Evolutionary conservation across 1,140 invertebrate genomes (phyloP), one percentile per base, ranked within the genome.

Genomic region (Atta cephalotes): DNA sequence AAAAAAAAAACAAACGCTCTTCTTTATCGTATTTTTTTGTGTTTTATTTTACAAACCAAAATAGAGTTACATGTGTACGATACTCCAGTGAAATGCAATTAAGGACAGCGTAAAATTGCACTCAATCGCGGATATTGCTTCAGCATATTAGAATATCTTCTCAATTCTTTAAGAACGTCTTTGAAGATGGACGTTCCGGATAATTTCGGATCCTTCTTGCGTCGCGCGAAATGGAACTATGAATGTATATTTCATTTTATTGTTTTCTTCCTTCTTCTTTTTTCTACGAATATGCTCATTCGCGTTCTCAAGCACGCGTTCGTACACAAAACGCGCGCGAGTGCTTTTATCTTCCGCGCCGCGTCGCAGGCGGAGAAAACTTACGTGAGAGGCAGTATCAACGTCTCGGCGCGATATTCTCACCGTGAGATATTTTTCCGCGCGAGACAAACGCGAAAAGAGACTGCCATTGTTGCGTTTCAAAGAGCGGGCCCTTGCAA

Each of bases 381-480:
- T 70, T 82, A 84, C 80, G 25, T 51, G 70, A 76, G 80, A 74
- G 56, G 68, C 16, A 18, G 70, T 62, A 84, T 84, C 80, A 84
- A 85, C 82, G 82, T 77, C 76, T 85, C 81, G 25, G 14, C 56
- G 81, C 58, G 81, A 84, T 84, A 72, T 84, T 84, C 81, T 31
- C 49, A 62, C 70, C 56, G 80, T 71, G 80, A 74, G 76, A 85
- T 79, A 79, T 85, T 65, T 68, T 85, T 85, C 63, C 74, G 82
- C 60, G 25, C 74, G 76, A 85, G 82, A 85, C 76, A 79, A 85
- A 79, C 82, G 76, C 28, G 53, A 31, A 85, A 66, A 78, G 80
- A 63, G 80, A 84, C 70, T 79, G 60, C 82, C 62, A 85, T 85
- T 85, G 82, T 85, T 85, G 72, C 82, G 76, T 66, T 58, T 79